Evolutionary conservation across 2,888 invertebrate species (phyloP).

Genomic region (Orchestes rusci): DNA sequence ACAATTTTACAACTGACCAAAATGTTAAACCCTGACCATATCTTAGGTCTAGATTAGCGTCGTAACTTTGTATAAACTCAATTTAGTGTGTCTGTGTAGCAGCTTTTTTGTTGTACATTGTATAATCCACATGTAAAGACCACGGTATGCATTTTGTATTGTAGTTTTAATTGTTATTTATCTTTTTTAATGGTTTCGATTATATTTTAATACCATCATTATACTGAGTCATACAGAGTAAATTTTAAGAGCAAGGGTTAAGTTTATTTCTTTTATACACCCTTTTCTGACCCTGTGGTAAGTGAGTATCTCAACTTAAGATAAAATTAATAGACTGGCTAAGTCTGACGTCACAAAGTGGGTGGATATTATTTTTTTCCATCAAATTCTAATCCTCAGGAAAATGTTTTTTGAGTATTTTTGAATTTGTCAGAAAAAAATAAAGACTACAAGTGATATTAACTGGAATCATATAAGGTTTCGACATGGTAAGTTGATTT

Average conservation of each 20-base stretch:
- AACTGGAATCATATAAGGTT: too few relatives aligned
- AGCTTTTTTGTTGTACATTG: conserved; percentile 9
- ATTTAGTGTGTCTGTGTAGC: conserved; percentile 6
- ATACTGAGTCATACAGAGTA: conserved; percentile 14
- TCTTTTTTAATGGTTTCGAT: conserved; percentile 22
- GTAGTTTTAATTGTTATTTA: conserved; percentile 20
- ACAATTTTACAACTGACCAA: conserved; percentile 34
- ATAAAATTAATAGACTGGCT: too few relatives aligned
- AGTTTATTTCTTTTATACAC: neutral
- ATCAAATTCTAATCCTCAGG: too few relatives aligned
- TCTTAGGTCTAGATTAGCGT: conserved; percentile 8
- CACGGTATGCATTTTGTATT: conserved; percentile 21
- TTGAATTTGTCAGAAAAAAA: too few relatives aligned
- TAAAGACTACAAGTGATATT: too few relatives aligned
- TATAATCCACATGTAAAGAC: conserved; percentile 11
- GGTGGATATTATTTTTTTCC: too few relatives aligned
- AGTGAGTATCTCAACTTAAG: too few relatives aligned
- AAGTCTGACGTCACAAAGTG: too few relatives aligned
- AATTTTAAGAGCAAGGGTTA: conserved; percentile 7
- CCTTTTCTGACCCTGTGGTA: too few relatives aligned
- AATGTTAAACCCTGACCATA: conserved; percentile 20
- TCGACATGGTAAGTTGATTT: too few relatives aligned
- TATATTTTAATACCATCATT: conserved; percentile 19
- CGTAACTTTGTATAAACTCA: neutral
- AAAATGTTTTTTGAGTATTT: too few relatives aligned